Conservation (phyloP, 2,797 vertebrate genomes). For the Chiloscyllium punctatum region DNA sequence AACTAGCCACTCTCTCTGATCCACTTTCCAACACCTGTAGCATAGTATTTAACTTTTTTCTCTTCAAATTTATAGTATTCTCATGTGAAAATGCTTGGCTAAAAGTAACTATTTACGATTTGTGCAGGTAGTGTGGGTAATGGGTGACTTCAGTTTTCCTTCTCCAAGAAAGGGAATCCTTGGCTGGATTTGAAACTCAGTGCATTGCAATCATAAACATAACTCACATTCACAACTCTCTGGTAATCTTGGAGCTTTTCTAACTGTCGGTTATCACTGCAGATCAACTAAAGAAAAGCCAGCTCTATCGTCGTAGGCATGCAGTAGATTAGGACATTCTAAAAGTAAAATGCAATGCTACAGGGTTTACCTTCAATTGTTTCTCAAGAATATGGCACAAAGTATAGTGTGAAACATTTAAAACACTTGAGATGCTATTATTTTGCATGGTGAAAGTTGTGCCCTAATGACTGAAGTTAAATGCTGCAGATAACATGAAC, state of each 20-base stretch:
- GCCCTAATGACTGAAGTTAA: neutral
- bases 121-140: neutral
- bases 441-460: neutral
- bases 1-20: too few species aligned
- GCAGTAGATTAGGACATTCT: neutral
- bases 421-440: neutral
- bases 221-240: neutral
- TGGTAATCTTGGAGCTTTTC: neutral
- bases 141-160: neutral
- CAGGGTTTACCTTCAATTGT: neutral
- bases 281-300: neutral
- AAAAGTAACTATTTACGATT: neutral
- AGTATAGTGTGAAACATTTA: neutral
- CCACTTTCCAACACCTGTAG: too few species aligned
- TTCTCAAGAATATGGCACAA: too few species aligned
- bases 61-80: too few species aligned
- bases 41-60: too few species aligned
- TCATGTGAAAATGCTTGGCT: neutral
- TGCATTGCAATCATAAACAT: neutral
- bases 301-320: neutral
- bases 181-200: slow-evolving; percentile 16
- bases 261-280: neutral
- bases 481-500: neutral
- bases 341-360: neutral
- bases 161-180: neutral